Conservation (phyloP, 2,797 vertebrate species). For the Cercopithecus neglectus region DNA sequence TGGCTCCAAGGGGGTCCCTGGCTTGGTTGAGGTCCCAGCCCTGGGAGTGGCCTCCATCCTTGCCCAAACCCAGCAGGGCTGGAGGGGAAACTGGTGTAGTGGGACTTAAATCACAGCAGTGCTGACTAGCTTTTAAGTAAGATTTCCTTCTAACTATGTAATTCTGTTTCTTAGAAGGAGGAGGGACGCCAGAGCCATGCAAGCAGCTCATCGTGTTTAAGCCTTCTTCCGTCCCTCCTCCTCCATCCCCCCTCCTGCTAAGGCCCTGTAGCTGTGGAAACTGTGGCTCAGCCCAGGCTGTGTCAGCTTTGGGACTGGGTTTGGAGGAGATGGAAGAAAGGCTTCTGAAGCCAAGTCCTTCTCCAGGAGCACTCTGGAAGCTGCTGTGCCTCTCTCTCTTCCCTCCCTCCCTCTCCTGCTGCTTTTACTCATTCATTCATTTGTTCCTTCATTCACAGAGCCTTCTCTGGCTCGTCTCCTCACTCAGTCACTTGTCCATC, state of each 20-base stretch:
- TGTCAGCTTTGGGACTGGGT: neutral
- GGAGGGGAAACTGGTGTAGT: neutral
- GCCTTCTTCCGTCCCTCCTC: neutral
- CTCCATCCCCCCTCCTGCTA: no score
- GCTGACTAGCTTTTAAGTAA: neutral
- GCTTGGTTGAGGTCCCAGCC: neutral
- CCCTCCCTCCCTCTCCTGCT: rapidly evolving
- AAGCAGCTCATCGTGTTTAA: neutral
- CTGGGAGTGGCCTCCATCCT: neutral
- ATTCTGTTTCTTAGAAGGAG: conserved; percentile 5
- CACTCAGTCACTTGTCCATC: neutral
- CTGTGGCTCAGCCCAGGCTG: neutral
- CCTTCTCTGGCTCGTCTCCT: neutral
- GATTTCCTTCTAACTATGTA: neutral
- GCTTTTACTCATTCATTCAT: rapidly evolving
- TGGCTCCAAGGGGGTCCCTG: neutral
- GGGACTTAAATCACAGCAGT: neutral
- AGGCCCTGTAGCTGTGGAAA: neutral
- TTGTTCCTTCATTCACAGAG: rapidly evolving
- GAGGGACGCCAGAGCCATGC: neutral
- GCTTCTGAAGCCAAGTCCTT: neutral
- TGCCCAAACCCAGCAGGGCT: neutral
- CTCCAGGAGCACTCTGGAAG: neutral
- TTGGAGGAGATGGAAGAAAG: neutral
- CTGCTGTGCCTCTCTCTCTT: rapidly evolving